Percentiles rank a stretch among this genome's conserved stretches.
phyloP scores from a whole-genome alignment of 2,113 vertebrate species.

The Gopherus evgoodei region DNA sequence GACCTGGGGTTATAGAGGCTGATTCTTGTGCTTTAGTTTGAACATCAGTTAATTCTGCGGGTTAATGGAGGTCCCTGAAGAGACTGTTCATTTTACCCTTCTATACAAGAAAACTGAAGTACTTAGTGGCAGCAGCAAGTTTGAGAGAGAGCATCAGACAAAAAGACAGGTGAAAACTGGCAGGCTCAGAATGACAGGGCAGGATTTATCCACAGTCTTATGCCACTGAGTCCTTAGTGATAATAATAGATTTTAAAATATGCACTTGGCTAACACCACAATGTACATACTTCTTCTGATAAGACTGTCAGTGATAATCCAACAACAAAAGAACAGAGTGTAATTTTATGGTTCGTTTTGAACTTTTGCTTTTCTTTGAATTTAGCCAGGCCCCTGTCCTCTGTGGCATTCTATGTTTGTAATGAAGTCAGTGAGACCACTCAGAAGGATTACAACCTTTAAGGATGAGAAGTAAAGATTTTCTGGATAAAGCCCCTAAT shows the following conservation, averaged over 20 bases:
- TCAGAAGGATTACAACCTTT: not conserved
- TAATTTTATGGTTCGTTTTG: not conserved
- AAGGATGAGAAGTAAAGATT: not conserved
- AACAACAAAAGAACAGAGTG: not conserved
- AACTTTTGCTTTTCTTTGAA: not conserved
- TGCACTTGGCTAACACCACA: not conserved
- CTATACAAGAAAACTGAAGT: not conserved
- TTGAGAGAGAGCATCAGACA: not conserved
- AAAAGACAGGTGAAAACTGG: not conserved
- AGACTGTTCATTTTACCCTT: not conserved
- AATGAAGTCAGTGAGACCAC: not conserved
- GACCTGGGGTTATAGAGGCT: not conserved
- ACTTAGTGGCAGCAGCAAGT: not conserved
- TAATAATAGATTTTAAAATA: not conserved
- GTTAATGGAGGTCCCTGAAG: not conserved
- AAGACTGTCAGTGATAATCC: not conserved
- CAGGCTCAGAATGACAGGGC: not conserved
- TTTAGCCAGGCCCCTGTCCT: not conserved
- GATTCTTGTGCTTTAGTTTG: not conserved
- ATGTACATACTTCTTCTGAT: not conserved
- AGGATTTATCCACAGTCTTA: not conserved
- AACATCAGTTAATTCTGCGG: not conserved
- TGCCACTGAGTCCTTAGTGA: not conserved
- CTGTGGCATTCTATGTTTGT: not conserved
- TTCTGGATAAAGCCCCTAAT: not conserved